A percentile compares a stretch with the other conserved stretches of the same genome.
Conservation (phyloP, 2,888 invertebrate species). For the Acleris holmiana region DNA sequence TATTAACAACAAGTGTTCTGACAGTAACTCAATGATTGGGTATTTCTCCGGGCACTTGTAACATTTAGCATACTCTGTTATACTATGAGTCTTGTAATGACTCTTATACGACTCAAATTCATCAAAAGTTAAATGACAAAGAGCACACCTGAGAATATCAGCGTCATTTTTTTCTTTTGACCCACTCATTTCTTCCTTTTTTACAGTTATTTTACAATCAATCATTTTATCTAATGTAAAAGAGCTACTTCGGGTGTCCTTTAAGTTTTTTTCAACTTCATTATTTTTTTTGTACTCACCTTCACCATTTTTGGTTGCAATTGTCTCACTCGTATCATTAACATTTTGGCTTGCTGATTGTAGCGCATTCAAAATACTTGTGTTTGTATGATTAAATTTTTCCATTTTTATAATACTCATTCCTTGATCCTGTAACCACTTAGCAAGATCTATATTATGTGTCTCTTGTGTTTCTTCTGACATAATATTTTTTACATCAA, state of each 20-base stretch:
- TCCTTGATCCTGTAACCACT: conserved; percentile 31
- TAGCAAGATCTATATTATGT: conserved; percentile 28
- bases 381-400: not conserved
- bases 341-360: not conserved
- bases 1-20: conserved; percentile 22
- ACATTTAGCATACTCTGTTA: conserved; percentile 25
- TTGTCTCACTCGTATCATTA: not conserved
- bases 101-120: conserved; percentile 21
- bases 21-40: conserved; percentile 23
- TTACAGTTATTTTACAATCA: conserved; percentile 2
- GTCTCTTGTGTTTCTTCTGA: not conserved
- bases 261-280: not conserved
- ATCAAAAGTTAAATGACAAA: conserved; percentile 20
- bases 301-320: not conserved
- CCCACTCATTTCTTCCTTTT: not conserved
- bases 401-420: conserved; percentile 26
- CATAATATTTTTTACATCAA: not conserved
- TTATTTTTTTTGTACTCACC: not conserved
- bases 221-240: not conserved
- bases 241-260: no score
- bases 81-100: conserved; percentile 27
- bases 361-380: not conserved
- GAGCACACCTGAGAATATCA: conserved; percentile 18
- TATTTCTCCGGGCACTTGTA: conserved; percentile 17
- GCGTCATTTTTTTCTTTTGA: not conserved